Evolutionary conservation across 1,140 invertebrate genomes (phyloP), one percentile per base, ranked within the genome.

Genomic region (Paralvinella palmiformis): DNA sequence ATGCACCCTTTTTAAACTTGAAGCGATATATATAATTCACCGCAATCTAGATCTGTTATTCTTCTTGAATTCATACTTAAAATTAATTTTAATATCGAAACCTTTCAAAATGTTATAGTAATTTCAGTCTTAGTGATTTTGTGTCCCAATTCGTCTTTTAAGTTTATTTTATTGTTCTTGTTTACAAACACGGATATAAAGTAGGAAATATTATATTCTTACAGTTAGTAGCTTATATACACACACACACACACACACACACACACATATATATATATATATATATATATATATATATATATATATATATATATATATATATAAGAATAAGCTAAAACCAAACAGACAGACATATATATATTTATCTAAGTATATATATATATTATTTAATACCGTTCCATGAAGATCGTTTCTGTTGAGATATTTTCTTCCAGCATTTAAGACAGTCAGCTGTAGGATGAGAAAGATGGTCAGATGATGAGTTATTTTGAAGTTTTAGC

Each of bases 391-490:
- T 55, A 82, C 84, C 77, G 83, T 86, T 20, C 87, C 87, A 10
- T 72, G 69, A 60, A 88, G 72, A 60, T 83, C 78, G 44, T 80
- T 73, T 0, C 75, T 65, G 1, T 79, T 76, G 4, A 88, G 71
- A 72, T 88, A 85, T 69, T 85, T 86, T 59, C 86, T 72, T 13
- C 85, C 86, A 32, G 86, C 87, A 76, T 88, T 89, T 68, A 88
- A 71, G 3, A 88, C 73, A 3, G 87, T 88, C 44, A 88, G 76
- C 86, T 86, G 63, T 15, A 79, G 71, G n/a, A 67, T 60, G 45
- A 20, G 36, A 22, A 45, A 59, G 5, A 59, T 10, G 17, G 32
- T 22, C 20, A 31, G n/a, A 31, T 24, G 31, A 29, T 17, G n/a
- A 53, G 1, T 53, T 0, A n/a, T 27, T 44, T 13, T 44, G 37